Percentiles rank a stretch among this genome's conserved stretches.
Conservation (phyloP, 2,888 invertebrate genomes). For the Oxyscelio sp. region DNA sequence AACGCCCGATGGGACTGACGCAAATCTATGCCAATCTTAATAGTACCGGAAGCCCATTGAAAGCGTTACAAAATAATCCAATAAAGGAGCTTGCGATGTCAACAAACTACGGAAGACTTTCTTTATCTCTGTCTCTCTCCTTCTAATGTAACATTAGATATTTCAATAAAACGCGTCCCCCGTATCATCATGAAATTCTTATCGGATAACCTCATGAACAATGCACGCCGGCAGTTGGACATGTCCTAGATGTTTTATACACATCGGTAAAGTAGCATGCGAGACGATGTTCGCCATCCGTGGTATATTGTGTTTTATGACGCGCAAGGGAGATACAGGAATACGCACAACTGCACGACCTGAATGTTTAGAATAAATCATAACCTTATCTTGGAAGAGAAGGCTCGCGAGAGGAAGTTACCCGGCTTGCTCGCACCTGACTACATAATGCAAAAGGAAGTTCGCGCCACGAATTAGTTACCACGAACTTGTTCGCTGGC, state of each 20-base stretch:
- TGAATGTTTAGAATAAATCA: constrained; percentile 74
- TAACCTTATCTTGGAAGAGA: constrained; percentile 70
- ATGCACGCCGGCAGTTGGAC: constrained; percentile 57
- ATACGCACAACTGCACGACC: constrained; percentile 71
- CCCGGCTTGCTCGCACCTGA: constrained; percentile 61
- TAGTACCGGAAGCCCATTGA: too few species aligned
- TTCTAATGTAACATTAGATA: constrained; percentile 46
- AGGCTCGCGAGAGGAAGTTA: constrained; percentile 68
- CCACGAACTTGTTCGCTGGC: too few species aligned
- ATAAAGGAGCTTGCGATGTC: too few species aligned
- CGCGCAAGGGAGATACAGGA: constrained; percentile 72
- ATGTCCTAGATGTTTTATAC: constrained; percentile 69
- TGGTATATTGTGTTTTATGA: constrained; percentile 73
- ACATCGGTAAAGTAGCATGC: constrained; percentile 63
- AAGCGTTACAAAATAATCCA: not conserved
- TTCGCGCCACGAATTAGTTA: too few species aligned
- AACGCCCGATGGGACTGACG: too few species aligned
- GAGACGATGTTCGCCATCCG: constrained; percentile 69
- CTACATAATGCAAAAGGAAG: too few species aligned
- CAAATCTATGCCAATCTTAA: too few species aligned
- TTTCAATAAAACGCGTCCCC: constrained; percentile 57
- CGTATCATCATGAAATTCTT: constrained; percentile 54
- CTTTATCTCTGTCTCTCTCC: too few species aligned
- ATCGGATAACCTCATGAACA: constrained; percentile 65
- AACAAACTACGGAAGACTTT: constrained; percentile 29